phyloP scores from a whole-genome alignment of 2,113 vertebrate genomes.

The Alethe diademata region DNA sequence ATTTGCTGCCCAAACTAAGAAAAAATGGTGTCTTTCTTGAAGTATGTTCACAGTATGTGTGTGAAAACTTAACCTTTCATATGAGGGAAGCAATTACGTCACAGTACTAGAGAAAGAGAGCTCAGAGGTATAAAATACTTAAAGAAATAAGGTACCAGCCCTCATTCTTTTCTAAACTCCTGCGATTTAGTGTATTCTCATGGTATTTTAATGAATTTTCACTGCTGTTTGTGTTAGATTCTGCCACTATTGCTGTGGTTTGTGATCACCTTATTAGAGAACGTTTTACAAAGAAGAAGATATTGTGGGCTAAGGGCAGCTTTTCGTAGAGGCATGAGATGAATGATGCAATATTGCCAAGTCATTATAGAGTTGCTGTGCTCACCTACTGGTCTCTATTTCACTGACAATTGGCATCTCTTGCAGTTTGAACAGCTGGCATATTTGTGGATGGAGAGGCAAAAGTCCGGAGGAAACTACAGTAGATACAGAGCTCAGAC shows the following conservation, averaged over 20 bases:
- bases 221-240: neutral
- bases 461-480: constrained; percentile 97
- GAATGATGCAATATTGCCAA: neutral
- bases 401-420: constrained; percentile 21
- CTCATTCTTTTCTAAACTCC: neutral
- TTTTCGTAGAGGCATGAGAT: neutral
- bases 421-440: constrained; percentile 94
- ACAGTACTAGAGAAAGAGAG: neutral
- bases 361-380: neutral
- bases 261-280: neutral
- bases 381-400: neutral
- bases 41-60: neutral
- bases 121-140: neutral
- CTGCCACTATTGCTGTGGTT: neutral
- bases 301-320: neutral
- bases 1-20: neutral
- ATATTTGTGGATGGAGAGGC: constrained; percentile 98
- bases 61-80: neutral
- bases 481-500: constrained; percentile 94
- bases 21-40: neutral
- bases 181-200: neutral
- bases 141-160: neutral
- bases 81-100: neutral
- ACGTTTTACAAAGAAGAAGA: neutral
- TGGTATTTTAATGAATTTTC: neutral